Evolutionary conservation across 2,797 vertebrate genomes (phyloP).

Genomic region (Pteropus rufus): DNA sequence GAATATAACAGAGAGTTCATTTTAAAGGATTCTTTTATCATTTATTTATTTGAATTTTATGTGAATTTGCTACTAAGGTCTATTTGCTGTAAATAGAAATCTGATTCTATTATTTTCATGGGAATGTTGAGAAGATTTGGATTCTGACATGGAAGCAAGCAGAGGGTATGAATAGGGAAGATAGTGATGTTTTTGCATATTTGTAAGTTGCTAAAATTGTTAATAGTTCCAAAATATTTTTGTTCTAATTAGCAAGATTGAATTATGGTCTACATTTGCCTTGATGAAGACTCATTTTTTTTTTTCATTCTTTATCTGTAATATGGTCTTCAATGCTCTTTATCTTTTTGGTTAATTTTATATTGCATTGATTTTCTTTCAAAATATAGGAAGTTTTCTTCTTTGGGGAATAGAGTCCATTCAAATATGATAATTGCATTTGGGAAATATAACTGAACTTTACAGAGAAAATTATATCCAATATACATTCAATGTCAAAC

Average conservation of each 20-base stretch:
- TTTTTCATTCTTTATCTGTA: not conserved
- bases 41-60: not conserved
- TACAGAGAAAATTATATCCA: slow-evolving; percentile 33
- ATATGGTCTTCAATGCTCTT: not conserved
- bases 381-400: not conserved
- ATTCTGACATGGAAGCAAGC: not conserved
- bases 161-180: not conserved
- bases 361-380: slow-evolving; percentile 36
- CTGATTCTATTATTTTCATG: not conserved
- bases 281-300: not conserved
- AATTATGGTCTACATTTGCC: not conserved
- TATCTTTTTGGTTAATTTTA: slow-evolving; percentile 37
- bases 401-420: not conserved
- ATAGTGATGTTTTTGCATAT: not conserved
- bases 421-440: slow-evolving; percentile 53
- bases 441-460: slow-evolving; percentile 14
- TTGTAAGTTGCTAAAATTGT: not conserved
- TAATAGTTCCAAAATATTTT: not conserved
- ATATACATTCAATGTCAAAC: not conserved
- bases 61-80: not conserved
- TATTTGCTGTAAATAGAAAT: not conserved
- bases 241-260: not conserved
- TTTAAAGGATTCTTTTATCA: not conserved
- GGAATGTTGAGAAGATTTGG: not conserved
- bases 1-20: not conserved